phyloP scores from a whole-genome alignment of 2,797 vertebrate genomes.

The Buphagus erythrorhynchus region DNA sequence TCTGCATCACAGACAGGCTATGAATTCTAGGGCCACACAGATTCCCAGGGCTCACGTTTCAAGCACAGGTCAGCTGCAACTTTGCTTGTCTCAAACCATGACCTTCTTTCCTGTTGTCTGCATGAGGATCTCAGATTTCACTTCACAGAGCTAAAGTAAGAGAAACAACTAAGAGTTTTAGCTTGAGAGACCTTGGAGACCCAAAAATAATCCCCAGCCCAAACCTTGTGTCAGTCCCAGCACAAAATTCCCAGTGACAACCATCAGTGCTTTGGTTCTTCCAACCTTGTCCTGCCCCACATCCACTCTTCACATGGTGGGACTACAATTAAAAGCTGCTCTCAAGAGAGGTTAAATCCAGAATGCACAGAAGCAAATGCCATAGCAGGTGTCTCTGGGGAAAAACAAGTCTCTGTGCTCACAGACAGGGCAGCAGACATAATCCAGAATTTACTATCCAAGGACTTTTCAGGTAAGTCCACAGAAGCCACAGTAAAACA shows the following conservation, averaged over 20 bases:
- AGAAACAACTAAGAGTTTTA: background rate
- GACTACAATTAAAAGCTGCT: background rate
- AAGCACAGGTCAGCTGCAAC: background rate
- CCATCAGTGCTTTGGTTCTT: background rate
- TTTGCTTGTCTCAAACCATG: background rate
- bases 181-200: background rate
- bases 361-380: background rate
- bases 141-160: background rate
- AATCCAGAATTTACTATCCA: background rate
- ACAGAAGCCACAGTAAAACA: background rate
- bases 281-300: background rate
- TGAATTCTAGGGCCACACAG: accelerated
- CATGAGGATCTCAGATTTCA: background rate
- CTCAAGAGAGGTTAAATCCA: background rate
- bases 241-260: background rate
- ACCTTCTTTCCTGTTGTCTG: background rate
- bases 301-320: background rate
- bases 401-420: background rate
- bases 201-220: background rate
- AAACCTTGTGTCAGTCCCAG: background rate
- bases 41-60: background rate
- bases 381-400: background rate
- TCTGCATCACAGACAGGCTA: background rate
- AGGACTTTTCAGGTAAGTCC: background rate
- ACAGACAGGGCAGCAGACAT: background rate